Evolutionary conservation across 2,113 vertebrate species (phyloP).

Genomic region (Carlito syrichta): DNA sequence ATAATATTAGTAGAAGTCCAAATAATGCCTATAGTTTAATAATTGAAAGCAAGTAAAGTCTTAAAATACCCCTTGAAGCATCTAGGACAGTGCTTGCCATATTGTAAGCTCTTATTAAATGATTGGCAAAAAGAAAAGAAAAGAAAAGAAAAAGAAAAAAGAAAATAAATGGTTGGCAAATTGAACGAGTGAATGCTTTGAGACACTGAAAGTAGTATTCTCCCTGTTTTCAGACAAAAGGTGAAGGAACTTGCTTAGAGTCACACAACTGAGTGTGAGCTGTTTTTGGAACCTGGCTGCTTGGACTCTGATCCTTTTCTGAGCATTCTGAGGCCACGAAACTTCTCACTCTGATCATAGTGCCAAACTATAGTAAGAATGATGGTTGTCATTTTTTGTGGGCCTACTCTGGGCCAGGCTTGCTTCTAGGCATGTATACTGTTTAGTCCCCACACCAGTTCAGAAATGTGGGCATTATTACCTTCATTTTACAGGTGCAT

Average conservation of each 20-base stretch:
- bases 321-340: not conserved
- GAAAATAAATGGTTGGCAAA: not conserved
- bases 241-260: not conserved
- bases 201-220: not conserved
- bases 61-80: not conserved
- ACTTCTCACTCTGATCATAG: not conserved
- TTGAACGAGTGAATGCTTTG: not conserved
- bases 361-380: not conserved
- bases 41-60: too few relatives aligned
- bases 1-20: not conserved
- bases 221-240: not conserved
- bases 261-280: not conserved
- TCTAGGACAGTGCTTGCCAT: not conserved
- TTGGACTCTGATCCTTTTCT: not conserved
- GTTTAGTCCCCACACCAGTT: not conserved
- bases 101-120: not conserved
- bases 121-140: too few relatives aligned
- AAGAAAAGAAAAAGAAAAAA: too few relatives aligned
- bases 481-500: not conserved
- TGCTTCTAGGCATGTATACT: not conserved
- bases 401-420: not conserved
- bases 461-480: not conserved
- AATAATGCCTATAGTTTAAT: not conserved
- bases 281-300: not conserved
- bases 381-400: not conserved